Base-by-base conservation (phyloP, 2,113 vertebrate species). In the Gadus chalcogrammus region DNA sequence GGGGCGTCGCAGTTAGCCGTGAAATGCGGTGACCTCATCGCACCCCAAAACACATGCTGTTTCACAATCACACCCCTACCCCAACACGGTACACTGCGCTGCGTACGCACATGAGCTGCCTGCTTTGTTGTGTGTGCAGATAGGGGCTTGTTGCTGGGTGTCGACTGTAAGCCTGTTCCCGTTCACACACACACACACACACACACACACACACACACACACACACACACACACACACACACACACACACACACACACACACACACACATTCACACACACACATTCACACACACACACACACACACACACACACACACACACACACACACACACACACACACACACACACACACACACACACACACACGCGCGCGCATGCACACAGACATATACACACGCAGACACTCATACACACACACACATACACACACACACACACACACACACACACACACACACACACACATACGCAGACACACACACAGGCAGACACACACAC, bases 71-170 rank as follows among this genome's bases (percentile, higher is more conserved):
- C 58, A 69, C 71, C 15, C 55, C 16, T 48, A 9, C 42, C 42
- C 42, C 42, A 13, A 48, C 4, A 9, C 12, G 42, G 6, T 48
- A 48, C 42, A 11, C 42, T 48, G 7, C 42, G 7, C 42, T 48
- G 42, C 42, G 53, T 28, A 17, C 35, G 22, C 38, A 65, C 24
- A 16, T 15, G 60, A 27, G 53, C 15, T 63, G 64, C 61, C 3
- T 17, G 12, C 17, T 18, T 56, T 72, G 79, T 20, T 67, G 58
- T 11, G n/a, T 62, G 59, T 62, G 55, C 70, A 68, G 42, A 48
- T 13, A 11, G 42, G 2, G 42, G 42, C 38, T 66, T 70, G 74
- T 61, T 52, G 74, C 66, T 70, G 80, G 71, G 67, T 69, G 73
- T 81, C 70, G 74, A 75, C 76, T 15, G 42, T 48, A 48, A 48